phyloP scores from a whole-genome alignment of 2,797 vertebrate genomes.

The Cryptoblepharus egeriae region DNA sequence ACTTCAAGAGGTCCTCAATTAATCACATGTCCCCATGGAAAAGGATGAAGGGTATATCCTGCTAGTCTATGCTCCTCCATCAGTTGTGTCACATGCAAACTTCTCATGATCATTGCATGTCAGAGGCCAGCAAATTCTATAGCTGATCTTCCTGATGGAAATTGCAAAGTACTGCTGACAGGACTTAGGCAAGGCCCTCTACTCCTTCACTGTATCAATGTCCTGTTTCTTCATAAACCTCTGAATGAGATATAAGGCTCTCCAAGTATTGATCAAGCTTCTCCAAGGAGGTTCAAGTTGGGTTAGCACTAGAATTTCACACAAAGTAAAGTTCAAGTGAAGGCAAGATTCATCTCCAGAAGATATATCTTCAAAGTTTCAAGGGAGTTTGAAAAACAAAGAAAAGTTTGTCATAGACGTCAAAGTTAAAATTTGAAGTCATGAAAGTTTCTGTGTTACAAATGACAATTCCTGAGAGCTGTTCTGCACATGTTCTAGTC shows the following conservation, averaged over 20 bases:
- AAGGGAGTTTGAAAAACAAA: too few relatives aligned
- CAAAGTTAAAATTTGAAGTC: too few relatives aligned
- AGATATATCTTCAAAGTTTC: too few relatives aligned
- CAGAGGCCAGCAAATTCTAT: neutral
- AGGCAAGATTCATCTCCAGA: too few relatives aligned
- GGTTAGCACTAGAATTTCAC: too few relatives aligned
- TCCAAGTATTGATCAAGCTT: neutral
- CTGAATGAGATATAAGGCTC: neutral
- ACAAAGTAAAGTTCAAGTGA: too few relatives aligned
- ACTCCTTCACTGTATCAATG: neutral
- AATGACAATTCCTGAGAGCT: too few relatives aligned
- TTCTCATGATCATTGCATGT: neutral
- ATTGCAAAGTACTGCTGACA: neutral
- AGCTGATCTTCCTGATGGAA: neutral
- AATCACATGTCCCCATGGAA: neutral
- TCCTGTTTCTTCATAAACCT: neutral
- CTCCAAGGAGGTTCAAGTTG: neutral
- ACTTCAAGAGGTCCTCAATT: neutral
- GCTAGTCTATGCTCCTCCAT: neutral
- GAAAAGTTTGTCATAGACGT: too few relatives aligned
- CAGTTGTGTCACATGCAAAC: accelerated
- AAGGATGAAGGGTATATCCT: neutral
- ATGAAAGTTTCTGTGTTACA: too few relatives aligned
- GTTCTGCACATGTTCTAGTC: neutral
- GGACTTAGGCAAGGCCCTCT: neutral